phyloP scores from a whole-genome alignment of 1,140 invertebrate species.

The Lycorma delicatula region DNA sequence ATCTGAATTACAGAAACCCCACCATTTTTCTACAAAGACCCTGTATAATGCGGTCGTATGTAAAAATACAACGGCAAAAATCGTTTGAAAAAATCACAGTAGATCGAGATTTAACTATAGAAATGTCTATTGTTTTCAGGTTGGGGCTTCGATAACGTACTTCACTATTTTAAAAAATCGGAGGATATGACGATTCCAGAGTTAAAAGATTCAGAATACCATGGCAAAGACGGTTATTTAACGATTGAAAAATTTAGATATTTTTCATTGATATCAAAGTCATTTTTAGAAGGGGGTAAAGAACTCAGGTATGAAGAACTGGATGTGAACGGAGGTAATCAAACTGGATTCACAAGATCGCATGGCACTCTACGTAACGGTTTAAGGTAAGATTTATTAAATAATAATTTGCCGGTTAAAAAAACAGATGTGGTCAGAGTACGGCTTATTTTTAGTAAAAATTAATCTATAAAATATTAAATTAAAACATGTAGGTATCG shows the following conservation, averaged over 20 bases:
- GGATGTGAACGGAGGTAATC: constrained; percentile 66
- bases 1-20: too few relatives aligned
- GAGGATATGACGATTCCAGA: constrained; percentile 59
- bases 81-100: too few relatives aligned
- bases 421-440: too few relatives aligned
- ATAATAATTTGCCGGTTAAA: too few relatives aligned
- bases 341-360: constrained; percentile 60
- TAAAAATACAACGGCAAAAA: too few relatives aligned
- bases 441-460: too few relatives aligned
- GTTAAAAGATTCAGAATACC: constrained; percentile 49
- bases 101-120: too few relatives aligned
- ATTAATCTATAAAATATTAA: too few relatives aligned
- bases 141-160: constrained; percentile 66
- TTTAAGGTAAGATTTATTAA: constrained; percentile 36
- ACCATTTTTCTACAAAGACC: too few relatives aligned
- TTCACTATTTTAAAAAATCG: constrained; percentile 72
- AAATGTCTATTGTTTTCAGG: too few relatives aligned
- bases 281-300: constrained; percentile 56
- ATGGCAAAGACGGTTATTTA: constrained; percentile 56
- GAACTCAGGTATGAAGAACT: constrained; percentile 59
- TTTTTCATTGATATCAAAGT: constrained; percentile 48
- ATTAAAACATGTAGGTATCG: too few relatives aligned
- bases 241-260: constrained; percentile 53
- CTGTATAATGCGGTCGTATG: too few relatives aligned
- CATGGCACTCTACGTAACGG: constrained; percentile 75